These are phyloP conservation scores for Ptychodera flava DNA, from an alignment of 35 echinoderm and acorn worm genomes.

Conservation along the genomic window DNA sequence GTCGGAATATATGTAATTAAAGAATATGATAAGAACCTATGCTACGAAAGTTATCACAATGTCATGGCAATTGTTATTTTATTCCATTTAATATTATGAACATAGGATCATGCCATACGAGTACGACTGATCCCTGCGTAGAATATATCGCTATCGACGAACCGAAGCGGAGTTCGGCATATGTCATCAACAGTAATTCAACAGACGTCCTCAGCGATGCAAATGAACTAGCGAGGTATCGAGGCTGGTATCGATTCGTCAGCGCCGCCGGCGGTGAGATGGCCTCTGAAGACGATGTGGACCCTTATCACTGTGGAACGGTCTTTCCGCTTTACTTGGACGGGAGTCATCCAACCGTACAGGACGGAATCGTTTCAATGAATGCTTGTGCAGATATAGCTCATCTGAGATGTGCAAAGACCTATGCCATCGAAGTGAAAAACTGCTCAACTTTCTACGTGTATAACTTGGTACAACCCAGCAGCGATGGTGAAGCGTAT, in stretches of 20 bases:
- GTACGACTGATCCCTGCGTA: background rate
- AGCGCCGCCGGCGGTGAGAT: background rate
- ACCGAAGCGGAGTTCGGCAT: background rate
- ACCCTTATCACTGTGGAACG: background rate
- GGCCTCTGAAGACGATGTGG: background rate
- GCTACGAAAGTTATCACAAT: no score
- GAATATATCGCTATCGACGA: background rate
- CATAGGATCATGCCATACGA: no score
- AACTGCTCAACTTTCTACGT: background rate
- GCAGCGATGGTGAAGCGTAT: background rate
- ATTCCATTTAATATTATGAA: no score
- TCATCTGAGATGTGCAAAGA: background rate
- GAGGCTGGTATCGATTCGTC: background rate
- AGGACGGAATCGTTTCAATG: background rate
- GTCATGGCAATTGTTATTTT: no score
- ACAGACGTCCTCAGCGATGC: background rate
- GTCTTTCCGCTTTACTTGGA: background rate
- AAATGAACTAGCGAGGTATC: background rate
- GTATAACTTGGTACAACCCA: background rate
- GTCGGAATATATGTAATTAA: no score
- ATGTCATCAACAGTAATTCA: background rate
- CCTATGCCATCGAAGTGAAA: background rate
- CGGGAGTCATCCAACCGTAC: background rate
- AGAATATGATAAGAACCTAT: no score
- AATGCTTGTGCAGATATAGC: background rate